phyloP scores from a whole-genome alignment of 2,888 invertebrate species.

The Macrostomum cliftonense region DNA sequence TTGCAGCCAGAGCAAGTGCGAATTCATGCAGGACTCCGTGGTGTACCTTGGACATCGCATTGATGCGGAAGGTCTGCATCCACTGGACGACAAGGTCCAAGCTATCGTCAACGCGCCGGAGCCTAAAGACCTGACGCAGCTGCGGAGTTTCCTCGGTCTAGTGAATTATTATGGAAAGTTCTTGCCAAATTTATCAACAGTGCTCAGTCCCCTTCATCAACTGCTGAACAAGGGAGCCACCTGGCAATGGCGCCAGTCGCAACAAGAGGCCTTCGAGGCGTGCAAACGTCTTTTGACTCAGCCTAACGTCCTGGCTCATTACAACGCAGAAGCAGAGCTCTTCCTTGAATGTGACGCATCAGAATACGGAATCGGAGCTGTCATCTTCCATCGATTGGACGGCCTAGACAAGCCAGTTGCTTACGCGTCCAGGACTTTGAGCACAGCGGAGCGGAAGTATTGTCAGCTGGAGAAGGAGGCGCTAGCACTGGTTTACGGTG shows the following conservation, averaged over 20 bases:
- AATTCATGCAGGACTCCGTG: slow-evolving; percentile 14
- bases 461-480: slow-evolving; percentile 17
- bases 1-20: slow-evolving; percentile 16
- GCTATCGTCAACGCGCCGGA: slow-evolving; percentile 18
- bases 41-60: slow-evolving; percentile 17
- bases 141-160: slow-evolving; percentile 19
- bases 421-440: slow-evolving; percentile 15
- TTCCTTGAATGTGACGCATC: slow-evolving; percentile 33
- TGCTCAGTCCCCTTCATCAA: too few relatives aligned
- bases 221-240: slow-evolving; percentile 13
- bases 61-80: slow-evolving; percentile 15
- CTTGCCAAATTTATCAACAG: slow-evolving; percentile 15
- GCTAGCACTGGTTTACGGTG: slow-evolving; percentile 14
- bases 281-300: slow-evolving; percentile 18
- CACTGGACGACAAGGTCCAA: slow-evolving; percentile 15
- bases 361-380: slow-evolving; percentile 25
- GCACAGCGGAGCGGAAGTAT: slow-evolving; percentile 14
- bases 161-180: slow-evolving; percentile 21
- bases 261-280: slow-evolving; percentile 14
- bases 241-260: slow-evolving; percentile 14
- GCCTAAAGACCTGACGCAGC: slow-evolving; percentile 18
- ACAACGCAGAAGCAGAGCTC: slow-evolving; percentile 20
- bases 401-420: slow-evolving; percentile 14
- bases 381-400: slow-evolving; percentile 16
- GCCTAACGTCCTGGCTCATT: slow-evolving; percentile 20